Conservation (phyloP, 2,797 vertebrate species). For the Manis javanica region DNA sequence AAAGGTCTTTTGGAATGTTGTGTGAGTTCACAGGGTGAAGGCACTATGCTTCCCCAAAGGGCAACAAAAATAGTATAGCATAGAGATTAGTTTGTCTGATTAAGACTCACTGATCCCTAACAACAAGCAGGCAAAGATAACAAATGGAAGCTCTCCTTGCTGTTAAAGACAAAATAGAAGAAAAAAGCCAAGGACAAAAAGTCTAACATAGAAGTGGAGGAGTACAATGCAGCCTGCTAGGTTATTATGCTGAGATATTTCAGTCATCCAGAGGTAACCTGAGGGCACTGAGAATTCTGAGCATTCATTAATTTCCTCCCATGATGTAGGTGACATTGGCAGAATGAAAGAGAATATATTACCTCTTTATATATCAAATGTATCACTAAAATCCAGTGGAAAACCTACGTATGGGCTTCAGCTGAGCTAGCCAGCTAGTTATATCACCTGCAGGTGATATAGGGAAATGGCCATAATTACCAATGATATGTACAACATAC, state of each 20-base stretch:
- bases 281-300: not conserved
- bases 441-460: not conserved
- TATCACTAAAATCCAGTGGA: not conserved
- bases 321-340: not conserved
- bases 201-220: not conserved
- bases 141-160: not conserved
- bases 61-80: not conserved
- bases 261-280: not conserved
- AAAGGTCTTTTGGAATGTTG: slow-evolving; percentile 8
- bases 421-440: not conserved
- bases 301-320: not conserved
- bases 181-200: not conserved
- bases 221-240: not conserved
- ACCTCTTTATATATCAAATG: slow-evolving; percentile 16
- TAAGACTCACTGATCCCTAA: not conserved
- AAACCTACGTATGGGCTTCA: not conserved
- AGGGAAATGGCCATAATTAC: not conserved
- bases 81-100: not conserved
- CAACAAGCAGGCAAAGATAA: not conserved
- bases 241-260: not conserved
- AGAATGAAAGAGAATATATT: not conserved
- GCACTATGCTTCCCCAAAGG: not conserved
- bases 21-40: not conserved
- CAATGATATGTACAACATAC: not conserved
- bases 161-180: slow-evolving; percentile 32